Conservation (phyloP, 2,888 invertebrate species). For the Microplitis deprimator region DNA sequence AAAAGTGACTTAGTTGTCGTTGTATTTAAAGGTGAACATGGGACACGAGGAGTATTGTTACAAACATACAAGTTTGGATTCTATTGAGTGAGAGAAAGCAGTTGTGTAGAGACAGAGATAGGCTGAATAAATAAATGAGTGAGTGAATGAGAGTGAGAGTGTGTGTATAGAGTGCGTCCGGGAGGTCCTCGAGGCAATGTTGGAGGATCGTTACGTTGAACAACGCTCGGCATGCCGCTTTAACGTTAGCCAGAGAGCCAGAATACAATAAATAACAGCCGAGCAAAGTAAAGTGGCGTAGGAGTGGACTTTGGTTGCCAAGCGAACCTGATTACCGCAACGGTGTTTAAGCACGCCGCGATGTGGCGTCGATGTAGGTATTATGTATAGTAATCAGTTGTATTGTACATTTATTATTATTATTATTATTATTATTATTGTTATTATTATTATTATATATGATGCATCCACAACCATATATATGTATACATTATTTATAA, state of each 20-base stretch:
- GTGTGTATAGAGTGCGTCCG: conserved; percentile 35
- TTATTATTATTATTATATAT: neutral
- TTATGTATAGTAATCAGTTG: neutral
- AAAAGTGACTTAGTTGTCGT: conserved; percentile 20
- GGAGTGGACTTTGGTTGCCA: conserved; percentile 53
- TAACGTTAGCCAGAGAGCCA: conserved; percentile 37
- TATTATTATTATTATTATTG: neutral
- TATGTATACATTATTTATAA: neutral
- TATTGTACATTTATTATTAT: neutral
- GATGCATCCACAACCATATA: too few species aligned
- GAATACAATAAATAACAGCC: conserved; percentile 51
- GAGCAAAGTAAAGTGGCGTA: conserved; percentile 52
- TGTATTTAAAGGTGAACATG: conserved; percentile 38
- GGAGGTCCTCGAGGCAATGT: conserved; percentile 30
- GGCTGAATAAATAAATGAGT: conserved; percentile 22
- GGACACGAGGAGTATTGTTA: conserved; percentile 40
- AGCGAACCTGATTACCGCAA: conserved; percentile 52
- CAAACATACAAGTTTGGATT: conserved; percentile 31
- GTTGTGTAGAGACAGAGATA: conserved; percentile 24
- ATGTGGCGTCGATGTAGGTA: conserved; percentile 22
- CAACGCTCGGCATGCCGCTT: conserved; percentile 42
- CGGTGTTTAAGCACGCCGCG: conserved; percentile 48
- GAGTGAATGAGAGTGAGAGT: conserved; percentile 21
- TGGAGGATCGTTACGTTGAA: conserved; percentile 39
- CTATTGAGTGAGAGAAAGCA: conserved; percentile 29